Conservation (phyloP, 2,888 invertebrate species). For the Sinotaia quadrata region DNA sequence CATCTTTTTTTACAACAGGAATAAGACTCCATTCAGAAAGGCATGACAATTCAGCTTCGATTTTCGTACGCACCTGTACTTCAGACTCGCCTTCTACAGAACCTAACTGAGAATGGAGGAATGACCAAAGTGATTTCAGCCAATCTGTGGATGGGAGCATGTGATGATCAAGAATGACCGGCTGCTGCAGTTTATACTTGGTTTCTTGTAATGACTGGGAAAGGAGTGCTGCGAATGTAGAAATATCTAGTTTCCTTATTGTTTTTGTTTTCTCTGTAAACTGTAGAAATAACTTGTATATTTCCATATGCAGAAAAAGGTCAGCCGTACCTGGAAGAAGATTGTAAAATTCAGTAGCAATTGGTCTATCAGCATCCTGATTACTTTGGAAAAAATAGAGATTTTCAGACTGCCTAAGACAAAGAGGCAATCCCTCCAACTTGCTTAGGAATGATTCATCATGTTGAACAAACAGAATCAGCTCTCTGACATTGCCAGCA, state of each 20-base stretch:
- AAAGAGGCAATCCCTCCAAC: neutral
- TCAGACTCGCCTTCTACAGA: too few relatives aligned
- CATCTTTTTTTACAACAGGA: neutral
- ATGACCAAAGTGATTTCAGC: conserved; percentile 2
- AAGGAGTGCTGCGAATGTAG: neutral
- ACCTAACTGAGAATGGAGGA: neutral
- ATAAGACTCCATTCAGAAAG: conserved; percentile 2
- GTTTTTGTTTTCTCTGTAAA: neutral
- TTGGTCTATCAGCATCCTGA: neutral
- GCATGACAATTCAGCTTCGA: neutral
- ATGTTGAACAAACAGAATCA: neutral
- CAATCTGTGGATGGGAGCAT: neutral
- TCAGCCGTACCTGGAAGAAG: neutral
- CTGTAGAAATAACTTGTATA: neutral
- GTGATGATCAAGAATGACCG: neutral
- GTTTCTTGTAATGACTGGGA: neutral
- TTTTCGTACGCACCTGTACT: neutral
- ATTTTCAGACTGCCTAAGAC: neutral
- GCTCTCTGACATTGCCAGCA: neutral
- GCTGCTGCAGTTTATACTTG: neutral
- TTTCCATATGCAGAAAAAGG: neutral
- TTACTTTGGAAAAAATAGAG: neutral
- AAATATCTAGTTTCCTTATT: neutral
- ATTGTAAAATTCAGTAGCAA: neutral
- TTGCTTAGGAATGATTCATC: neutral